Percentiles rank a stretch among this genome's conserved stretches.
Evolutionary conservation across 2,113 vertebrate genomes (phyloP).

Genomic region (Bubalus kerabau): DNA sequence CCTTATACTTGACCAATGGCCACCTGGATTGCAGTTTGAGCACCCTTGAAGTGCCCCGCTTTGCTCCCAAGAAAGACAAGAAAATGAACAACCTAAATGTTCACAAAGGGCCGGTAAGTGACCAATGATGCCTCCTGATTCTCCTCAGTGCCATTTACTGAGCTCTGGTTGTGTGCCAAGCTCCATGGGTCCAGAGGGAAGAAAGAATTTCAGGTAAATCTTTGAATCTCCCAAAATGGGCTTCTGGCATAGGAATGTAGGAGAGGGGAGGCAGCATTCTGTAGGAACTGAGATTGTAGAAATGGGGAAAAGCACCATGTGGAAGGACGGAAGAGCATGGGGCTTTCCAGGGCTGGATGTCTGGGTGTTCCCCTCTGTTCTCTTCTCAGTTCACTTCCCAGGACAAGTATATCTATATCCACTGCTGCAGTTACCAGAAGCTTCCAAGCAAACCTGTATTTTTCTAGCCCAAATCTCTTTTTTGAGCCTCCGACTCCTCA

Average conservation of each 20-base stretch:
- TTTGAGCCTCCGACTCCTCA: neutral
- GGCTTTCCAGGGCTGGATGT: neutral
- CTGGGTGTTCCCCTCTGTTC: neutral
- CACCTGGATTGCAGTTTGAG: slow-evolving; percentile 81
- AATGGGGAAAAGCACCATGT: neutral
- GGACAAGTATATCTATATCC: neutral
- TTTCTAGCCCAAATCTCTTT: neutral
- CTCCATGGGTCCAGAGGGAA: neutral
- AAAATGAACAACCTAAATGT: rapidly evolving
- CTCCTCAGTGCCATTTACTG: neutral
- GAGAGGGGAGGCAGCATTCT: neutral
- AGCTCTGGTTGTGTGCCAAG: neutral
- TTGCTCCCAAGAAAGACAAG: neutral
- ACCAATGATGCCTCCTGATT: neutral
- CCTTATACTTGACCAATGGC: slow-evolving; percentile 87
- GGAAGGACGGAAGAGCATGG: rapidly evolving
- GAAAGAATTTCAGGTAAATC: neutral
- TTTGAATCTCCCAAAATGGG: neutral
- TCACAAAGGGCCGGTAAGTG: slow-evolving; percentile 27
- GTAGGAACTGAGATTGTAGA: neutral
- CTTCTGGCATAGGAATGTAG: neutral
- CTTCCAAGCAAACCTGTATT: neutral
- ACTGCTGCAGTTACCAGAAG: neutral
- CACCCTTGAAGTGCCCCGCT: slow-evolving; percentile 70
- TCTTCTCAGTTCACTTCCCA: neutral